Conservation (phyloP, 2,888 invertebrate genomes). For the Pollenia angustigena region DNA sequence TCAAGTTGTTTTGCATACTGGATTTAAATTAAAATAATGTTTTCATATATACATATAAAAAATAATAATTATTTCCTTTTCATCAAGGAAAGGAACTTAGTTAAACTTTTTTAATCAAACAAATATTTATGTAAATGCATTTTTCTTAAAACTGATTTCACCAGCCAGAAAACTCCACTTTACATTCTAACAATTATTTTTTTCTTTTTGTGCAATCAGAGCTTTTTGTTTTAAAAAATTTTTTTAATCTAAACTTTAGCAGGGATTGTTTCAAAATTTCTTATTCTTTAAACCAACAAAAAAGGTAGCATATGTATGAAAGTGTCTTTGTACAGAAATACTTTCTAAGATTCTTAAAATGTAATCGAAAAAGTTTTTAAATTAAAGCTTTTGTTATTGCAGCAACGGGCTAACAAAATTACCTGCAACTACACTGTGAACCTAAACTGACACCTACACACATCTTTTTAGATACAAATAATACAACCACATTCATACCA, state of each 20-base stretch:
- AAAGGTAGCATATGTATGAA: slow-evolving; percentile 42
- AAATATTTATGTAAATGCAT: slow-evolving; percentile 24
- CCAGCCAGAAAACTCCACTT: background rate
- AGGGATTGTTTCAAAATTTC: background rate
- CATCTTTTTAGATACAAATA: background rate
- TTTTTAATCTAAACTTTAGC: background rate
- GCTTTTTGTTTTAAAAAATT: background rate
- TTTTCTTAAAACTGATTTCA: background rate
- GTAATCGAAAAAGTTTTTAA: slow-evolving; percentile 71
- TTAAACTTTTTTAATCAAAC: slow-evolving; percentile 14
- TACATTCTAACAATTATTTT: background rate
- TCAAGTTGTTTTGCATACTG: too few relatives aligned
- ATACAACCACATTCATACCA: slow-evolving; percentile 9
- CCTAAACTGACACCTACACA: slow-evolving; percentile 8
- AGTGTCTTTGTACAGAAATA: background rate
- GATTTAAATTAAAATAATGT: too few relatives aligned
- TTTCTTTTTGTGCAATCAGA: background rate
- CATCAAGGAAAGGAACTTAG: background rate
- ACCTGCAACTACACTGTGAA: slow-evolving; percentile 27
- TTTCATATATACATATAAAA: too few relatives aligned
- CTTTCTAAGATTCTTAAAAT: slow-evolving; percentile 50
- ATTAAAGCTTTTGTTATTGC: slow-evolving; percentile 60
- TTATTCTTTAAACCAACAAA: background rate
- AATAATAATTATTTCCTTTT: too few relatives aligned
- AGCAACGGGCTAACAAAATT: slow-evolving; percentile 31